These are phyloP conservation scores for Anabas testudineus DNA, from an alignment of 2,797 vertebrate species.

Conservation along the genomic window DNA sequence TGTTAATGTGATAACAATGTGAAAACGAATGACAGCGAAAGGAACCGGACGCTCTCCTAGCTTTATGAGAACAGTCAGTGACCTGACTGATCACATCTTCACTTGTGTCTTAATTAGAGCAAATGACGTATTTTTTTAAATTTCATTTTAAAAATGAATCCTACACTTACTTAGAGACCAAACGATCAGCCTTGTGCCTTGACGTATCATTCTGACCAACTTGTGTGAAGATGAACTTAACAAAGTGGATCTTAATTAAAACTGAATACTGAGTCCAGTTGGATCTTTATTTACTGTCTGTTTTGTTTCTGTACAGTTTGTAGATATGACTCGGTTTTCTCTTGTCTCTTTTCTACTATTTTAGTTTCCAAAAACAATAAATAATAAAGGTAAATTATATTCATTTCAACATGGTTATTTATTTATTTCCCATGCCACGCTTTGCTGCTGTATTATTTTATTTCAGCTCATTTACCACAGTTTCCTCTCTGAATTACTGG, in stretches of 20 bases:
- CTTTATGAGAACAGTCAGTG: constrained; percentile 22
- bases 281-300: constrained; percentile 46
- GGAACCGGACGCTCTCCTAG: constrained; percentile 10
- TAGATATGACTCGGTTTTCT: constrained; percentile 57
- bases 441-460: not conserved
- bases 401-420: constrained; percentile 20
- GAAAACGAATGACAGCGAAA: constrained; percentile 33
- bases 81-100: constrained; percentile 46
- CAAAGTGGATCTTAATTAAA: constrained; percentile 61
- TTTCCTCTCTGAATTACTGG: not conserved
- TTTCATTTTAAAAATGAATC: constrained; percentile 50
- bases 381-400: constrained; percentile 75
- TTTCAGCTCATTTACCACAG: not conserved
- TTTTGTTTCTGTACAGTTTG: constrained; percentile 69
- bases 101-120: constrained; percentile 63
- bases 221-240: constrained; percentile 62
- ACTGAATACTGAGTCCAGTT: constrained; percentile 52
- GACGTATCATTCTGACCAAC: constrained; percentile 60
- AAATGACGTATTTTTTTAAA: constrained; percentile 67
- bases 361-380: constrained; percentile 50
- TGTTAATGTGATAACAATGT: constrained; percentile 59
- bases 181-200: constrained; percentile 66
- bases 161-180: constrained; percentile 66
- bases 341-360: constrained; percentile 60
- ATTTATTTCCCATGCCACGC: not conserved